phyloP scores from a whole-genome alignment of 1,140 invertebrate genomes.

The Onthophagus taurus region DNA sequence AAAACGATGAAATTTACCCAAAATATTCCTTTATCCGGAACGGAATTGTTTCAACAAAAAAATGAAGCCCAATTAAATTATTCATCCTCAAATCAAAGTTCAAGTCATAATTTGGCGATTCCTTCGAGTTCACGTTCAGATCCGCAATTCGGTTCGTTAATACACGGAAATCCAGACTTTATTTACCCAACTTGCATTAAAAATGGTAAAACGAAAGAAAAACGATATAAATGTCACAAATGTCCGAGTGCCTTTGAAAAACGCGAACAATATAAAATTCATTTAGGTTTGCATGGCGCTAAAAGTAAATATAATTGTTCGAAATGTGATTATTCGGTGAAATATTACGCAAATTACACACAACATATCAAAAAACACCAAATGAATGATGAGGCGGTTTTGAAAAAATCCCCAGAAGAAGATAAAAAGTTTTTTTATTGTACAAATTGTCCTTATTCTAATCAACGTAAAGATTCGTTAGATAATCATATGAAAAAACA shows the following conservation, averaged over 20 bases:
- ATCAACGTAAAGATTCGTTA: slow-evolving; percentile 59
- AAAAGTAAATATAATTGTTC: slow-evolving; percentile 76
- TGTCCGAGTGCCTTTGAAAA: slow-evolving; percentile 85
- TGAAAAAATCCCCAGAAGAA: slow-evolving; percentile 41
- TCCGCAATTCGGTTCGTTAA: slow-evolving; percentile 55
- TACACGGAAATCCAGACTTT: slow-evolving; percentile 63
- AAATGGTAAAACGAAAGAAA: slow-evolving; percentile 64
- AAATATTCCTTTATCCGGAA: slow-evolving; percentile 50
- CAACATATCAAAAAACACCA: slow-evolving; percentile 72
- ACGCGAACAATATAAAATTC: slow-evolving; percentile 73
- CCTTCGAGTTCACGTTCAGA: slow-evolving; percentile 40
- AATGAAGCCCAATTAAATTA: slow-evolving; percentile 44
- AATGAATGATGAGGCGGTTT: slow-evolving; percentile 55
- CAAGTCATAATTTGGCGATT: slow-evolving; percentile 5
- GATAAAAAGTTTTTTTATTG: slow-evolving; percentile 49
- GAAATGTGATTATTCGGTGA: slow-evolving; percentile 81
- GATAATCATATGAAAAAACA: slow-evolving; percentile 69
- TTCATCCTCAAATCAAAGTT: slow-evolving; percentile 10
- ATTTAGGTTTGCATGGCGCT: slow-evolving; percentile 73
- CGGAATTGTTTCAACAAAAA: slow-evolving; percentile 50
- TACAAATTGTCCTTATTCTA: slow-evolving; percentile 69
- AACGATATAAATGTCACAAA: slow-evolving; percentile 73
- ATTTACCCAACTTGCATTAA: slow-evolving; percentile 65
- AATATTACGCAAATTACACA: slow-evolving; percentile 72
- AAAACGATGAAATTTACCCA: slow-evolving; percentile 33